A percentile compares a stretch with the other conserved stretches of the same genome.
Conservation (phyloP, 2,888 invertebrate genomes). For the Nemurella pictetii region DNA sequence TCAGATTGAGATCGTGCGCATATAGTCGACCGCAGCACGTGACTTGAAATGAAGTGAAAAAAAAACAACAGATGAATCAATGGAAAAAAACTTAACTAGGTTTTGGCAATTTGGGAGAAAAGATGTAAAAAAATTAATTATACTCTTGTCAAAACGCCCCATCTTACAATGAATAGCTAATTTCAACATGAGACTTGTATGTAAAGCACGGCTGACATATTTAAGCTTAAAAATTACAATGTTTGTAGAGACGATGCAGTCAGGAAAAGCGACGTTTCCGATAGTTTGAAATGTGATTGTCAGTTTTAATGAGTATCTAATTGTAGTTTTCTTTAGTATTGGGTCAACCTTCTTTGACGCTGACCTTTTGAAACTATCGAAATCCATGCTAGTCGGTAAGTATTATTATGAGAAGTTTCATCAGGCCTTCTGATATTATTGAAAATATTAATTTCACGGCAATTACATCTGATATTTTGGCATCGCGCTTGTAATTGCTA, state of each 20-base stretch:
- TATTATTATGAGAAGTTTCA: background rate
- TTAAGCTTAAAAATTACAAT: too few relatives aligned
- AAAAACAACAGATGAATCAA: background rate
- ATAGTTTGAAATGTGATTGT: background rate
- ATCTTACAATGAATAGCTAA: background rate
- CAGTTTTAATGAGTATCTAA: background rate
- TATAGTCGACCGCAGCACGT: background rate
- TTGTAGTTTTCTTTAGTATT: background rate
- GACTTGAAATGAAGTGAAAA: background rate
- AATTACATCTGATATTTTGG: background rate
- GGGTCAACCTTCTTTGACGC: background rate
- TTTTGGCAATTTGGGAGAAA: background rate
- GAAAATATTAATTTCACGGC: background rate
- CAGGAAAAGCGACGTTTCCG: background rate
- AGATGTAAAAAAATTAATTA: background rate
- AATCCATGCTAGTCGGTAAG: background rate
- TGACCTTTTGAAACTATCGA: background rate
- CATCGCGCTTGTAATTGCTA: background rate
- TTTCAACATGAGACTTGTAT: background rate
- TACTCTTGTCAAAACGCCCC: background rate
- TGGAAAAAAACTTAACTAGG: background rate
- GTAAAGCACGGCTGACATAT: background rate
- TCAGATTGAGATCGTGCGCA: background rate
- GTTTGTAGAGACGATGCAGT: too few relatives aligned
- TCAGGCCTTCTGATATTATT: too few relatives aligned